phyloP scores from a whole-genome alignment of 1,140 invertebrate genomes.

The Drosophila pectinifera region DNA sequence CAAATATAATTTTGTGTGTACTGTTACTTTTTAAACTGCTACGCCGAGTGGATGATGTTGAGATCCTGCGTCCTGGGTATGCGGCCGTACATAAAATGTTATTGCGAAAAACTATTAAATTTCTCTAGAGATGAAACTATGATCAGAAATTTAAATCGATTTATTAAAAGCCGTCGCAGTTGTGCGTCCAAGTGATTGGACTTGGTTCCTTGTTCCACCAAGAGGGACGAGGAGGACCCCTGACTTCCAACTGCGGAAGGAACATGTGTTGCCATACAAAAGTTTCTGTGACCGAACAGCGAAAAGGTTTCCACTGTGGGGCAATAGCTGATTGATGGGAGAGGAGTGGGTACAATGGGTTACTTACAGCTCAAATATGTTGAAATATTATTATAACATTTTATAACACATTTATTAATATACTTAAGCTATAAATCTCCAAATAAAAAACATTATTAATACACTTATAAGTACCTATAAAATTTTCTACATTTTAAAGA shows the following conservation, averaged over 20 bases:
- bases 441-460: too few species aligned
- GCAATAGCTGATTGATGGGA: conserved; percentile 23
- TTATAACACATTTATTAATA: neutral
- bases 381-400: neutral
- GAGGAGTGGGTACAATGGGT: conserved; percentile 29
- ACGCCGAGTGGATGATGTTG: conserved; percentile 28
- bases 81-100: conserved; percentile 72
- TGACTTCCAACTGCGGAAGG: conserved; percentile 17
- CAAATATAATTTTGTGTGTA: neutral
- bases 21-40: neutral
- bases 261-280: conserved; percentile 73
- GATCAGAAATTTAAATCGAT: conserved; percentile 83
- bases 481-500: too few species aligned
- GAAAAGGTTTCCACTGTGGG: conserved; percentile 42
- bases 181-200: conserved; percentile 51
- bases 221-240: neutral
- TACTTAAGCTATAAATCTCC: neutral
- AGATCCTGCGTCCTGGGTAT: conserved; percentile 32
- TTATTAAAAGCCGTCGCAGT: conserved; percentile 76
- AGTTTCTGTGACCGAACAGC: conserved; percentile 47
- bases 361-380: neutral
- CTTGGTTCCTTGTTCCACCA: conserved; percentile 14
- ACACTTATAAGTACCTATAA: too few species aligned
- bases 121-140: conserved; percentile 83
- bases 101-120: conserved; percentile 83